Conservation (phyloP, 2,113 vertebrate species). For the Montifringilla adamsi region DNA sequence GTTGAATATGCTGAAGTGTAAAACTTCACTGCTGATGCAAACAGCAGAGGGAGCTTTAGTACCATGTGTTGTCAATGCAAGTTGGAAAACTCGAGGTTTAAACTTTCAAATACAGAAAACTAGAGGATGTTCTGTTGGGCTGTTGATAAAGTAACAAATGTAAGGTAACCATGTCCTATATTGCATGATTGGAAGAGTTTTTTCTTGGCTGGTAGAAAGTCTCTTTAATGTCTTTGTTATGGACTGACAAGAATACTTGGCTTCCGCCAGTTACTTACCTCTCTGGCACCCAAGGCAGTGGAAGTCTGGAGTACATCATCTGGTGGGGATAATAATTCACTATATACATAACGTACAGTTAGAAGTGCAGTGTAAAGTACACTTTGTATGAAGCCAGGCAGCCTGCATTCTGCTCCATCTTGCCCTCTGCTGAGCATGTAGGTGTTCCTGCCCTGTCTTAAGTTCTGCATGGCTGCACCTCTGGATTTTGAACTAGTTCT, state of each 20-base stretch:
- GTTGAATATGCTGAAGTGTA: background rate
- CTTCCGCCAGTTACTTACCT: background rate
- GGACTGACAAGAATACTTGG: background rate
- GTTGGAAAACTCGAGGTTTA: background rate
- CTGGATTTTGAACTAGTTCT: background rate
- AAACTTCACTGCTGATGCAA: background rate
- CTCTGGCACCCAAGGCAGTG: background rate
- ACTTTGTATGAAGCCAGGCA: background rate
- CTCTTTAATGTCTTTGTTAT: background rate
- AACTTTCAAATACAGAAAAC: background rate
- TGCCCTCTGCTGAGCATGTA: background rate
- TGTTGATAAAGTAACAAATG: background rate
- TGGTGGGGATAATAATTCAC: background rate
- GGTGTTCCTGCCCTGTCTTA: background rate
- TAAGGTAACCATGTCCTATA: background rate
- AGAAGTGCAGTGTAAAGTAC: background rate
- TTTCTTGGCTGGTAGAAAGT: background rate
- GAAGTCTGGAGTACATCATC: background rate
- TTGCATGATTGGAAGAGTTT: background rate
- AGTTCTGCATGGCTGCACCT: background rate
- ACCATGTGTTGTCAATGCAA: background rate
- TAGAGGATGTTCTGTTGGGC: background rate
- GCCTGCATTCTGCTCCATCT: background rate
- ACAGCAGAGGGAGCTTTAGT: constrained; percentile 64
- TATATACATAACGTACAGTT: background rate